phyloP scores from a whole-genome alignment of 2,797 vertebrate species.

The Urosaurus nigricauda region DNA sequence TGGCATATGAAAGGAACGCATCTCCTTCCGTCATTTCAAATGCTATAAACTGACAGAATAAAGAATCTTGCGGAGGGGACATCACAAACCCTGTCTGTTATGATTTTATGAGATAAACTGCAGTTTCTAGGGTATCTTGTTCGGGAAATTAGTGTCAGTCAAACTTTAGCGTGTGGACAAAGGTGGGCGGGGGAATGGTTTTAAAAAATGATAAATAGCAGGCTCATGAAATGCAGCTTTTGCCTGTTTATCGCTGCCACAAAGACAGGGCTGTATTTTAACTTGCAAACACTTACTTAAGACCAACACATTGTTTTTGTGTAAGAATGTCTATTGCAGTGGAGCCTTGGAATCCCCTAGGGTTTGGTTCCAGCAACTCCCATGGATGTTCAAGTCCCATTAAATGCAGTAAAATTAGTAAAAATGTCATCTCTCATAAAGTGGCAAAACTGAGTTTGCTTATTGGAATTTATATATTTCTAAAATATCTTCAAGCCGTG shows the following conservation, averaged over 20 bases:
- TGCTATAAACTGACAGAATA: slow-evolving; percentile 97
- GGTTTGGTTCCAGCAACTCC: too few relatives aligned
- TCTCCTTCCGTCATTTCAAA: slow-evolving; percentile 94
- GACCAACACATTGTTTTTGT: slow-evolving; percentile 56
- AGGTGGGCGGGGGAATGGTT: slow-evolving; percentile 58
- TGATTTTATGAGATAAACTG: slow-evolving; percentile 93
- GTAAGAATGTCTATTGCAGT: neutral
- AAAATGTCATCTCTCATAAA: too few relatives aligned
- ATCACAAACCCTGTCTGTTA: slow-evolving; percentile 98
- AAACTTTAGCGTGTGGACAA: slow-evolving; percentile 86
- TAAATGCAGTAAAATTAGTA: too few relatives aligned
- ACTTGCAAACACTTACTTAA: slow-evolving; percentile 17
- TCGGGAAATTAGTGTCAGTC: slow-evolving; percentile 98
- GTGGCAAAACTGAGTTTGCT: too few relatives aligned
- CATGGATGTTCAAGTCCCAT: too few relatives aligned
- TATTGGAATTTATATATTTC: too few relatives aligned
- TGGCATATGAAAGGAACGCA: slow-evolving; percentile 88
- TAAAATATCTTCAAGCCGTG: too few relatives aligned
- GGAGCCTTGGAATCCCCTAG: too few relatives aligned
- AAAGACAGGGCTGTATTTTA: slow-evolving; percentile 55
- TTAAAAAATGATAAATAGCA: slow-evolving; percentile 83
- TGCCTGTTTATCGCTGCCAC: slow-evolving; percentile 55
- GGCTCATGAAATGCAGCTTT: slow-evolving; percentile 74
- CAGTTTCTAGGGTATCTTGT: slow-evolving; percentile 92
- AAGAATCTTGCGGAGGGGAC: slow-evolving; percentile 87